Evolutionary conservation across 2,888 invertebrate genomes (phyloP).

Genomic region (Sesamia inferens): DNA sequence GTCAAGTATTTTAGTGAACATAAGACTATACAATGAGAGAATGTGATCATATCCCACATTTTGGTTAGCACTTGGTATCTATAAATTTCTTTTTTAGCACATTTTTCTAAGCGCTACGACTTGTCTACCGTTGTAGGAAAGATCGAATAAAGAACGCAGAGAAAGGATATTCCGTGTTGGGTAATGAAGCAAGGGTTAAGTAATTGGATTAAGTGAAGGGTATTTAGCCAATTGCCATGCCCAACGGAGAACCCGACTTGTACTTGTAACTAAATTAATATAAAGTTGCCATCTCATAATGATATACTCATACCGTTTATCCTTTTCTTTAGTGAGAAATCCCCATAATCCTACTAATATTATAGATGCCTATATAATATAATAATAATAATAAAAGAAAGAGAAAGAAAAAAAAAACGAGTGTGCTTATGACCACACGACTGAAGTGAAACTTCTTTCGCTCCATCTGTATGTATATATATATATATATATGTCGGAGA

Average conservation of each 20-base stretch:
- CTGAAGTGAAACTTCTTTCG: no score
- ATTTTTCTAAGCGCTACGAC: constrained; percentile 15
- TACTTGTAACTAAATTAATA: background rate
- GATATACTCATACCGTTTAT: background rate
- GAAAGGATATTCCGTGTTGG: background rate
- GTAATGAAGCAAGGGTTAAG: background rate
- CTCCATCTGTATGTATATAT: no score
- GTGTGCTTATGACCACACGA: no score
- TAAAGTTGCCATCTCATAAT: background rate
- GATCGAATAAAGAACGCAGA: constrained; percentile 1
- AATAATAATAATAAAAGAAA: no score
- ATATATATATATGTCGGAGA: no score
- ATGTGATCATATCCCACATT: constrained; percentile 34
- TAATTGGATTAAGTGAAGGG: constrained; percentile 1
- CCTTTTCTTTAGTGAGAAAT: background rate
- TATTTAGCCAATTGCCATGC: background rate
- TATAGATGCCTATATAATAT: no score
- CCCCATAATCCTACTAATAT: no score
- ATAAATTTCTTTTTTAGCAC: constrained; percentile 33
- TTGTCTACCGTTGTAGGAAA: background rate
- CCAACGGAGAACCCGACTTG: background rate
- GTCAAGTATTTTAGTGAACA: constrained; percentile 7
- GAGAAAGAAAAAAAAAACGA: no score
- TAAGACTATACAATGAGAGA: constrained; percentile 42
- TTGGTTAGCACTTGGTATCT: constrained; percentile 14